phyloP scores from a whole-genome alignment of 2,113 vertebrate species.

The Malurus alboscapulatus region DNA sequence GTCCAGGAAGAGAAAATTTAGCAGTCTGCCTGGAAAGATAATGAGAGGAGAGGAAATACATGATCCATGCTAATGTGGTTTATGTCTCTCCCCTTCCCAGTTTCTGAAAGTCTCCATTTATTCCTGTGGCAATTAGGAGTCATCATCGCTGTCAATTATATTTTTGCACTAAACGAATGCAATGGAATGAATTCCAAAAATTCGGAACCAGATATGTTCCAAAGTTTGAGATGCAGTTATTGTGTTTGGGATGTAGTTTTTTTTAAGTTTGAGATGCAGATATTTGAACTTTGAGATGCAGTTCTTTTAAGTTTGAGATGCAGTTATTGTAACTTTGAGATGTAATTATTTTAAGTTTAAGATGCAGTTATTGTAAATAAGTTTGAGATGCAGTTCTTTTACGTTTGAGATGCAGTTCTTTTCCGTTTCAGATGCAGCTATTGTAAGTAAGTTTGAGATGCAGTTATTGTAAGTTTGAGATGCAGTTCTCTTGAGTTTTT shows the following conservation, averaged over 20 bases:
- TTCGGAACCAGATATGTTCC: not conserved
- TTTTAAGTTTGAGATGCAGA: not conserved
- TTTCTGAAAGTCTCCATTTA: not conserved
- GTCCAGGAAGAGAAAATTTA: not conserved
- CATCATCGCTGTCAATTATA: not conserved
- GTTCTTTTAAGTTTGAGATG: not conserved
- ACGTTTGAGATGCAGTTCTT: not conserved
- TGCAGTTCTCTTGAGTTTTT: no score
- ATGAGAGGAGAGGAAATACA: not conserved
- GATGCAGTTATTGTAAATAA: not conserved
- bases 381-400: not conserved
- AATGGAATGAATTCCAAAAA: not conserved
- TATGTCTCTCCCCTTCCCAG: not conserved
- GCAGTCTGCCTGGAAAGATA: not conserved
- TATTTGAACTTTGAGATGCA: not conserved
- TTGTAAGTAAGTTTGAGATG: not conserved
- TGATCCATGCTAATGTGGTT: not conserved
- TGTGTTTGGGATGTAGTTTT: no score
- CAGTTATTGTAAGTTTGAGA: not conserved
- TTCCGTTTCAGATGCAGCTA: not conserved
- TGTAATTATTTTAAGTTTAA: not conserved
- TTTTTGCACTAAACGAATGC: not conserved
- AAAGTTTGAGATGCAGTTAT: not conserved
- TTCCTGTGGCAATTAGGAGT: not conserved
- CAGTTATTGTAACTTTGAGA: not conserved